Percentiles rank a stretch among this genome's conserved stretches.
Evolutionary conservation across 1,140 invertebrate genomes (phyloP).

Genomic region (Fopius arisanus): DNA sequence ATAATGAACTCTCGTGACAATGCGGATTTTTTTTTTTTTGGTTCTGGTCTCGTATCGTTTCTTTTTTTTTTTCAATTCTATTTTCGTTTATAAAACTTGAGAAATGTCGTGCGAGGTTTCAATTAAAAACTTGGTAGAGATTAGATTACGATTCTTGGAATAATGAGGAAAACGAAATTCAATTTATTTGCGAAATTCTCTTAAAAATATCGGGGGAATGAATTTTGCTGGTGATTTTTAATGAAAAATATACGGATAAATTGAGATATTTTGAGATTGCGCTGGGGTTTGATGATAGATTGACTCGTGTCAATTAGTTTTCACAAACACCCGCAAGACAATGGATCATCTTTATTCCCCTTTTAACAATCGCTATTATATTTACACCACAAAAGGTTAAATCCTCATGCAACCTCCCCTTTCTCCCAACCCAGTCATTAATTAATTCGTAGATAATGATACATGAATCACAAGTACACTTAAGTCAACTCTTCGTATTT

Average conservation of each 20-base stretch:
- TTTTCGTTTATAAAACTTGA: too few species aligned
- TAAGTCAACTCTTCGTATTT: conserved; percentile 1
- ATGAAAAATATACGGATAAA: neutral
- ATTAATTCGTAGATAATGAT: conserved; percentile 23
- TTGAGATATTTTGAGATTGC: neutral
- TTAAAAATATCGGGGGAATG: neutral
- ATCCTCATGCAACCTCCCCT: conserved; percentile 1
- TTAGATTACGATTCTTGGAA: neutral
- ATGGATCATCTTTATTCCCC: neutral
- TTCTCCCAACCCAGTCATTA: neutral
- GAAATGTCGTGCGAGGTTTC: too few species aligned
- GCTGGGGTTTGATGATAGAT: neutral
- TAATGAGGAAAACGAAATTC: neutral
- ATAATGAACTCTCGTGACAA: too few species aligned
- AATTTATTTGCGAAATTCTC: neutral
- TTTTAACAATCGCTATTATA: neutral
- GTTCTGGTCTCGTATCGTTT: too few species aligned
- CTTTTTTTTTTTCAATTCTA: too few species aligned
- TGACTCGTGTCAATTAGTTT: neutral
- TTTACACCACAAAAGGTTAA: neutral
- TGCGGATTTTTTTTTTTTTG: too few species aligned
- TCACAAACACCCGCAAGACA: conserved; percentile 1
- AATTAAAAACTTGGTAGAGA: neutral
- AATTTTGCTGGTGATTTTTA: neutral
- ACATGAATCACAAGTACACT: conserved; percentile 4